Evolutionary conservation across 2,113 vertebrate genomes (phyloP), one percentile per base, ranked within the genome.

Genomic region (Daphoenositta chrysoptera): DNA sequence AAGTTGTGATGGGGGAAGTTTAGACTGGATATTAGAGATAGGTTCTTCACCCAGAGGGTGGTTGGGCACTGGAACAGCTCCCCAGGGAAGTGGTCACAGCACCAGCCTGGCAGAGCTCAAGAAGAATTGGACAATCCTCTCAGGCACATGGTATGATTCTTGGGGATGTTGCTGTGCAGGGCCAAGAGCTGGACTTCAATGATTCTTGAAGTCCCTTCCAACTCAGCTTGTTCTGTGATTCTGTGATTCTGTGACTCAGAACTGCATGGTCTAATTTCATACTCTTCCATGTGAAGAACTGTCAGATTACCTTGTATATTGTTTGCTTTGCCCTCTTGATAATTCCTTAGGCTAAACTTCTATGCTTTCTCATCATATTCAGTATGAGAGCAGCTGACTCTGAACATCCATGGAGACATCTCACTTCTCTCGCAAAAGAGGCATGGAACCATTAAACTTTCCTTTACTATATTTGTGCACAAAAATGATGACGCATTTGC

Each of bases 181-280:
- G 24, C 16, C 20, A 11, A 13, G 40, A 31, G 16, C 1, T 45
- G 61, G 39, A 61, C 28, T 30, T 44, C 0, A 0, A 30, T 40
- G 26, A 47, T 40, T 30, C 47, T 40, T 21, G 8, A 22, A 30
- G 14, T 35, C 30, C 2, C 17, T 68, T 75, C 69, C 30, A 68
- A 22, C 18, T 60, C 22, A 51, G 18, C 6, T 37, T 48, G 39
- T 86, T 35, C 44, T 66, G 17, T 63, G 39, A 53, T 44, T 33
- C 47, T 39, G 33, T 75, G 33, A 22, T 75, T 76, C 56, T 71
- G 12, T 76, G 68, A 76, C 45, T 73, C 70, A 73, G 54, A 91
- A 51, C 4, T 70, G 39, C 9, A n/a, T 37, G 14, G 20, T 35
- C 33, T 89, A 45, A 60, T 75, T 70, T 69, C 11, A 22, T 54